Evolutionary conservation across 2,113 vertebrate species (phyloP), one percentile per base, ranked within the genome.

Genomic region (Ascaphus truei): DNA sequence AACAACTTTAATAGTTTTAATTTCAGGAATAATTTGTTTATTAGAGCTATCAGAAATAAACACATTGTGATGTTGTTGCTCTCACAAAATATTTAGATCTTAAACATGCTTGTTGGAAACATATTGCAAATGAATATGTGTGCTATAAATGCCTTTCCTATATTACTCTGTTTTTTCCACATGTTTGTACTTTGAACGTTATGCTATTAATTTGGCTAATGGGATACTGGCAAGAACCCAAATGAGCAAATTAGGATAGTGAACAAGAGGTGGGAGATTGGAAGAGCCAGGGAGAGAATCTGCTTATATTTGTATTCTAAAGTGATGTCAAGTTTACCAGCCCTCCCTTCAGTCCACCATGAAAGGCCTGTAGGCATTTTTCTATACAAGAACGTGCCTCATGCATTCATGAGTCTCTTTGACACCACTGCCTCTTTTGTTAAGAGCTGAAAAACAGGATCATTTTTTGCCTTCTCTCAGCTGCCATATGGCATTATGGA

Each of bases 401-500:
- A 87, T 88, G 86, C 85, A 93, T 95, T 94, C 89, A 91, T 92
- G 80, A 88, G 84, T 74, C 36, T 71, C 84, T 76, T 83, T 89
- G 90, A 92, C 88, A 84, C 84, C 84, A 72, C 77, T 77, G 83
- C 72, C 80, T 79, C 88, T 86, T 95, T 97, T 95, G 93, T 94
- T 83, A 68, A 73, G 39, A 75, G 82, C 82, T 83, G 76, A 85
- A 88, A 86, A 88, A 79, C 77, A 79, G 78, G 82, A 83, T 83
- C 85, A 65, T 76, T 86, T 83, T 82, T 72, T 83, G 72, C 77
- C 80, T 81, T 79, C 80, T 82, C 83, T 92, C 92, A 96, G 87
- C 90, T 94, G 92, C 94, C 95, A 96, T 96, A 95, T 98, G 94
- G 92, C 93, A 83, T 88, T 83, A 78, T 84, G 80, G 80, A 87